Evolutionary conservation across 2,888 invertebrate genomes (phyloP), one percentile per base, ranked within the genome.

Genomic region (Parasteatoda lunata): DNA sequence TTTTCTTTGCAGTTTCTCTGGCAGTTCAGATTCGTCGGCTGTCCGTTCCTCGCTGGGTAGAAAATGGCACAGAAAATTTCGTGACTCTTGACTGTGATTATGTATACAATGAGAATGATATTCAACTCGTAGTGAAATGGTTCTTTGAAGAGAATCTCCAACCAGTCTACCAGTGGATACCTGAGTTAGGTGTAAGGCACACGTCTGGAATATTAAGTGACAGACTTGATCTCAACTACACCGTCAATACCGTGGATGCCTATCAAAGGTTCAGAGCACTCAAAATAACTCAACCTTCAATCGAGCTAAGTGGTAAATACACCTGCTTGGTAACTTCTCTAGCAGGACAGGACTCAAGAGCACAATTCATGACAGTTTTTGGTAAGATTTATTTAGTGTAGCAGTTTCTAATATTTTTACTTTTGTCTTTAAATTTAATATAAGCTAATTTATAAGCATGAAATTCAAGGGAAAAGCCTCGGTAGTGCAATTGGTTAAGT

Each of bases 101-200:
- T 80, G 70, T 88, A 11, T 89, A 89, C 78, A 88, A 89, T 64
- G 81, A 89, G 82, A 86, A 89, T 49, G 89, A 90, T 59, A 77
- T 84, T 3, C 88, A 84, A 8, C 81, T 90, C 11, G 90, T 90
- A 59, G 90, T 90, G 47, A 90, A 90, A 77, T 90, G 90, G 90
- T 90, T 89, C 73, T 89, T 90, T 64, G 89, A 90, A 69, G 89
- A 90, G 7, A 89, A 90, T 59, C 79, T 89, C n/a, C 89, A 90
- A 68, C 90, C 90, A 7, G 89, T 90, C 13, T 90, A 90, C 77
- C 90, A 90, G 75, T 90, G 89, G 89, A 90, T 90, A 5, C 89
- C 89, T n/a, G 90, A 90, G 49, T 82, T 88, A 8, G 84, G 89
- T 13, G 87, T 85, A 30, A 79, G 89, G 9, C 84, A 89, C 77